Evolutionary conservation across 2,888 invertebrate genomes (phyloP), one percentile per base, ranked within the genome.

Genomic region (Drosophila tanythrix): DNA sequence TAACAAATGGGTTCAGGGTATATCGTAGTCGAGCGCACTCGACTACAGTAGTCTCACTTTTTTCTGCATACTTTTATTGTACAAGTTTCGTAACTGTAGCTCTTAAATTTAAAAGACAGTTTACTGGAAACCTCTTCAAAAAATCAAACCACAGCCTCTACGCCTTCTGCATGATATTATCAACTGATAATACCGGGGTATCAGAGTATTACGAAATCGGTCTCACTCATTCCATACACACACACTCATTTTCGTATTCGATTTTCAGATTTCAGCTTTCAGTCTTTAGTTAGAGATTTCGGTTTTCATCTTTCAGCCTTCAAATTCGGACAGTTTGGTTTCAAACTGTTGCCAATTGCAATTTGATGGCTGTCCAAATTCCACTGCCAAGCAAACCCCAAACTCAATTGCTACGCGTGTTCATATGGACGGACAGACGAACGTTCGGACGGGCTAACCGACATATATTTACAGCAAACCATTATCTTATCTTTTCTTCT

Each of bases 181-280:
- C 18, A 36, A 36, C 36, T 2, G 36, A 18, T 18, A 36, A 36
- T 36, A 36, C 36, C 40, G 33, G 27, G 40, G n/a, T 43, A n/a
- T 10, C n/a, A 31, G n/a, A 43, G 59, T 55, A 27, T 55, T 36
- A 15, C 4, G 29, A 27, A 66, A 66, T 57, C 29, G 11, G 46
- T 36, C 69, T 36, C 53, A 29, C 43, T 71, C 43, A 65, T 29
- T 48, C 38, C 27, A 52, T n/a, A 10, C 38, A 38, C 38, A n/a
- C 38, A 40, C 43, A 21, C 33, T 13, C 40, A 7, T 58, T 70
- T 83, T 68, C 31, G 15, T 15, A 25, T 25, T 74, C 57, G 53
- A 56, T 67, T 56, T 74, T 52, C 68, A 65, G 53, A 63, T 79
- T 72, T 69, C 56, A 52, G 56, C 29, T 53, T 69, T 58, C 48